A percentile compares a stretch with the other conserved stretches of the same genome.
Conservation (phyloP, 2,797 vertebrate genomes). For the Ibycter americanus region DNA sequence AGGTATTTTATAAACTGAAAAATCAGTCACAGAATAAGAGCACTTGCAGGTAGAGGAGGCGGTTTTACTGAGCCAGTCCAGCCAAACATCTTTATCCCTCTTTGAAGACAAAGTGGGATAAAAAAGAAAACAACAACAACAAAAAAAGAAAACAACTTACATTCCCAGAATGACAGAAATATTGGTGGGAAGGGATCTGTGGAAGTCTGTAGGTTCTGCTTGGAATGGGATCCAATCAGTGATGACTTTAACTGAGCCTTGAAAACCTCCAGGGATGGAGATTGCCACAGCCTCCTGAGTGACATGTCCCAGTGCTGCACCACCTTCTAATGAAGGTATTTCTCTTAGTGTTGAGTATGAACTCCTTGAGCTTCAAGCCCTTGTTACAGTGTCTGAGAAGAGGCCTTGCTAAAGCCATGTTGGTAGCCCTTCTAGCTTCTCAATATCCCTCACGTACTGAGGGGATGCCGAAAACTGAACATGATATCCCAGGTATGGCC, state of each 20-base stretch:
- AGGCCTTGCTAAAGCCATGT: neutral
- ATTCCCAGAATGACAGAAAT: neutral
- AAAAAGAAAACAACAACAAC: neutral
- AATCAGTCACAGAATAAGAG: neutral
- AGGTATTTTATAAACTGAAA: neutral
- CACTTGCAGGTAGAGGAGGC: neutral
- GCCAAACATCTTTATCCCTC: neutral
- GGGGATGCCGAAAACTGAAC: neutral
- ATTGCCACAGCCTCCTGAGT: neutral
- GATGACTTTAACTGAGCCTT: neutral
- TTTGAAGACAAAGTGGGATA: neutral
- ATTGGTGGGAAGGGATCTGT: neutral
- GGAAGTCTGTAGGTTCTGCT: neutral
- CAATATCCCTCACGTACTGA: neutral
- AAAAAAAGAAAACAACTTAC: neutral
- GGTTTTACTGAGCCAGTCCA: neutral
- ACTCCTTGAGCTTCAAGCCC: neutral
- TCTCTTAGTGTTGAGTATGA: neutral
- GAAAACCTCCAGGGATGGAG: neutral
- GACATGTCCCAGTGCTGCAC: neutral
- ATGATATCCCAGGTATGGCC: accelerated
- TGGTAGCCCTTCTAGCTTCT: neutral
- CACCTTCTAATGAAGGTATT: neutral
- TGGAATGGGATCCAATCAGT: neutral
- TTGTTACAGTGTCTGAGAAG: neutral